Conservation (phyloP, 2,888 invertebrate genomes). For the Lordiphosa andalusiaca region DNA sequence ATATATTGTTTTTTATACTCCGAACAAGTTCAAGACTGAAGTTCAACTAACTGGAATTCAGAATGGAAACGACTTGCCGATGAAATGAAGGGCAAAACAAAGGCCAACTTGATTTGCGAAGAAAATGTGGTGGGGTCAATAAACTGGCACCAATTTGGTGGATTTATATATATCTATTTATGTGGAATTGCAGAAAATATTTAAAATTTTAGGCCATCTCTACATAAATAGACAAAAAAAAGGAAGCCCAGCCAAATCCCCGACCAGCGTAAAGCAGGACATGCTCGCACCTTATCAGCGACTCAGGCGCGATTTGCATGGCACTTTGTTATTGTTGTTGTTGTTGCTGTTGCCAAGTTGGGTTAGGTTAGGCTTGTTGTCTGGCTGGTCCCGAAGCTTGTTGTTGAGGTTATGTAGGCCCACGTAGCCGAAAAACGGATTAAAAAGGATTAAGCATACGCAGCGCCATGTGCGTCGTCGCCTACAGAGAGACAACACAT, state of each 20-base stretch:
- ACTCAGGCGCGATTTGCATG: slow-evolving; percentile 43
- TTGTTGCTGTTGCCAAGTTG: slow-evolving; percentile 9
- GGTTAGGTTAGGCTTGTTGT: slow-evolving; percentile 26
- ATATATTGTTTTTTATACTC: too few species aligned
- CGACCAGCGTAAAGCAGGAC: slow-evolving; percentile 16
- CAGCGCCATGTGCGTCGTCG: slow-evolving; percentile 48
- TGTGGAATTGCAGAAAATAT: too few species aligned
- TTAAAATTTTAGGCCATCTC: too few species aligned
- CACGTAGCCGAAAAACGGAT: slow-evolving; percentile 63
- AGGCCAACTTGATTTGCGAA: too few species aligned
- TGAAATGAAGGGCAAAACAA: too few species aligned
- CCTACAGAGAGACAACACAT: slow-evolving; percentile 53
- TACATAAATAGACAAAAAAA: slow-evolving; percentile 14
- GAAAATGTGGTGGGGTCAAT: too few species aligned
- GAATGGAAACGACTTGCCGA: too few species aligned
- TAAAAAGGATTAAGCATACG: slow-evolving; percentile 69
- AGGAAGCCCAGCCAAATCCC: not conserved
- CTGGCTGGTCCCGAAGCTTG: slow-evolving; percentile 39
- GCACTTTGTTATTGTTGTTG: slow-evolving; percentile 45
- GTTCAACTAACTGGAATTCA: too few species aligned
- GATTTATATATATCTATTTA: too few species aligned
- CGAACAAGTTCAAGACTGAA: too few species aligned
- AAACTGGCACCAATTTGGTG: too few species aligned
- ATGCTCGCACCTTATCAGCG: slow-evolving; percentile 51
- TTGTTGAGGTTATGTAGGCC: slow-evolving; percentile 63